phyloP scores from a whole-genome alignment of 2,888 invertebrate species.

The Plebejus anna region DNA sequence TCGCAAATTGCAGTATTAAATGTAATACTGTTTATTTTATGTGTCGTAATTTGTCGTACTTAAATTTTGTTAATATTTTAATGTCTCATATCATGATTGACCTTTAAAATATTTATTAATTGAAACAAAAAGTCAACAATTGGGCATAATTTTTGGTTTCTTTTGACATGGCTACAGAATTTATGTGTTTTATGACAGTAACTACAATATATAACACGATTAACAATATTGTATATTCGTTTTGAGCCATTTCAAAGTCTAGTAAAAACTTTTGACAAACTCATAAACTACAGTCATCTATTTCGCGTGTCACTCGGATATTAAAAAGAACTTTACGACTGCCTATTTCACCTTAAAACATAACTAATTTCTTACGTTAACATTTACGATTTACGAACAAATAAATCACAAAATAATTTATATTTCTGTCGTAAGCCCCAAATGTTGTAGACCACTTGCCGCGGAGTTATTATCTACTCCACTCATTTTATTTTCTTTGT shows the following conservation, averaged over 20 bases:
- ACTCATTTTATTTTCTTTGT: slow-evolving; percentile 41
- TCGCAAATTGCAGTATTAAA: slow-evolving; percentile 7
- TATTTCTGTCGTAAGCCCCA: slow-evolving; percentile 46
- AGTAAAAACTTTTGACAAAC: background rate
- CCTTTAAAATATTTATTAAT: background rate
- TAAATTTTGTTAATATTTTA: background rate
- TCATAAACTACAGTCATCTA: slow-evolving; percentile 5
- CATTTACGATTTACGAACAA: slow-evolving; percentile 32
- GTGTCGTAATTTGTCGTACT: slow-evolving; percentile 14
- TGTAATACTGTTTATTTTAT: slow-evolving; percentile 6
- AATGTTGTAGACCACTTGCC: slow-evolving; percentile 51
- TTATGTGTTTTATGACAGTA: background rate
- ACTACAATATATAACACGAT: background rate
- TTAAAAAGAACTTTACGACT: background rate
- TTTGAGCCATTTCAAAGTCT: background rate
- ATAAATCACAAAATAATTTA: slow-evolving; percentile 46
- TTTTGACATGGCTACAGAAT: background rate
- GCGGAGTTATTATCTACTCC: slow-evolving; percentile 45
- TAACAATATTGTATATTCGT: background rate
- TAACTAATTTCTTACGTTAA: slow-evolving; percentile 16
- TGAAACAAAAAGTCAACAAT: too few species aligned
- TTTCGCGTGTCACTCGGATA: slow-evolving; percentile 5
- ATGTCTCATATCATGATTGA: background rate
- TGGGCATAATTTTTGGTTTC: too few species aligned
- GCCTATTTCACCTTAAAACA: background rate